Base-by-base conservation (phyloP, 2,888 invertebrate genomes). In the Chouioia cunea region DNA sequence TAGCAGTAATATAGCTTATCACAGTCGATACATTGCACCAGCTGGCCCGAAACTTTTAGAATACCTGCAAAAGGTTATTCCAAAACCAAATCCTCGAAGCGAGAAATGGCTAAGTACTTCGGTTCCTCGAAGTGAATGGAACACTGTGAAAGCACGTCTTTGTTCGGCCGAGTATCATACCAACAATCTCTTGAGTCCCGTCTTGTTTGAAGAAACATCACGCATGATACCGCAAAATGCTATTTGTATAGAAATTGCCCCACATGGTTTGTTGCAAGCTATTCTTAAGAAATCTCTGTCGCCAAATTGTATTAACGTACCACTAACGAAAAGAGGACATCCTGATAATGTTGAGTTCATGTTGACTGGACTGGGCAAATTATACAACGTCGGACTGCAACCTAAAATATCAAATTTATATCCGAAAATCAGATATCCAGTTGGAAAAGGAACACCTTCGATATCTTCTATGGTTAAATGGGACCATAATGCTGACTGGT, bases 121-220 rank as follows among this genome's bases (percentile, higher is more conserved):
- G 0, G 89, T 95, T 2, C 93, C 93, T 67, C 88, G 90, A 78
- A 82, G 86, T 0, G 87, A 91, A 58, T 96, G 95, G 95, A 89
- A 90, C 57, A 88, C 90, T 1, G 85, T 90, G 0, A 87, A 89
- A 52, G 90, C 91, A 0, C 87, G 89, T 75, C 82, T 89, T 1
- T 92, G 91, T 1, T 95, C 95, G 0, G 93, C 96, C 2, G 95
- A 94, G 77, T 97, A 97, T 82, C 94, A 95, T 80, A 93, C 93
- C 1, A 95, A 95, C 81, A 96, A 95, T 83, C 86, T 95, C 36
- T 84, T 93, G 81, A 93, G 88, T 88, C 79, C 86, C 74, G 84
- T 88, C n/a, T 88, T 89, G 85, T 95, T 95, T 83, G 94, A 95
- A 81, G 97, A 96, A 85, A 93, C 93, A 0, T 88, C 94, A 8